Evolutionary conservation across 1,140 invertebrate species (phyloP).

Genomic region (Ips nitidus): DNA sequence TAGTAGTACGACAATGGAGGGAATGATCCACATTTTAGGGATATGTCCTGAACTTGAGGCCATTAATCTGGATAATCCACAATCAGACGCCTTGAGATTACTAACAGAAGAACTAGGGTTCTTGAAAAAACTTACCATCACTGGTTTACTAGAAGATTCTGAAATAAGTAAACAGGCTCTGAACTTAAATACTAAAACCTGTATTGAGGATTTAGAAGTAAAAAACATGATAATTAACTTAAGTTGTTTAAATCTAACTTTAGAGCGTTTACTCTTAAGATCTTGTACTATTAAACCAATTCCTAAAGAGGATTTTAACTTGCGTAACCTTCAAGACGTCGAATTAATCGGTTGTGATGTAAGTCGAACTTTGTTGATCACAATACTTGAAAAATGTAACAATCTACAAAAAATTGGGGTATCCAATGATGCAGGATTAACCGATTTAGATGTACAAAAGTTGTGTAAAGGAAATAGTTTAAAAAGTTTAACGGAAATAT

Average conservation of each 20-base stretch:
- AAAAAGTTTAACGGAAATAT: constrained; percentile 59
- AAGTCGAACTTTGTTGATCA: constrained; percentile 57
- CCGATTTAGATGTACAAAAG: constrained; percentile 64
- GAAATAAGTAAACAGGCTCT: constrained; percentile 46
- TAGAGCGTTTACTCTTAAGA: constrained; percentile 51
- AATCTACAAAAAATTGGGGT: constrained; percentile 62
- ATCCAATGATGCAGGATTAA: constrained; percentile 59
- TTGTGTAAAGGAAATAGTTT: constrained; percentile 51
- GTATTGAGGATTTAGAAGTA: constrained; percentile 62
- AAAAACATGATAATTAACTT: constrained; percentile 49
- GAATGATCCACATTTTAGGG: constrained; percentile 59
- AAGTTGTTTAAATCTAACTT: constrained; percentile 58
- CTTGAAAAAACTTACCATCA: constrained; percentile 61
- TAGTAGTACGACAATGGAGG: constrained; percentile 58
- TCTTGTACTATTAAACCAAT: constrained; percentile 4
- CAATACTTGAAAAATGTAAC: constrained; percentile 60
- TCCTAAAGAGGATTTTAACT: constrained; percentile 18
- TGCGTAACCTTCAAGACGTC: constrained; percentile 63
- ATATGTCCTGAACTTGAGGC: constrained; percentile 63
- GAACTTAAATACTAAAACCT: constrained; percentile 52
- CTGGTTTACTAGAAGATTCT: constrained; percentile 52
- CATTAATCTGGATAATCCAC: constrained; percentile 62
- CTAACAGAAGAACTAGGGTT: constrained; percentile 57
- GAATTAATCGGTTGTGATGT: constrained; percentile 65
- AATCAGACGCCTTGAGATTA: constrained; percentile 56